Conservation (phyloP, 2,797 vertebrate species). For the Chelon auratus region DNA sequence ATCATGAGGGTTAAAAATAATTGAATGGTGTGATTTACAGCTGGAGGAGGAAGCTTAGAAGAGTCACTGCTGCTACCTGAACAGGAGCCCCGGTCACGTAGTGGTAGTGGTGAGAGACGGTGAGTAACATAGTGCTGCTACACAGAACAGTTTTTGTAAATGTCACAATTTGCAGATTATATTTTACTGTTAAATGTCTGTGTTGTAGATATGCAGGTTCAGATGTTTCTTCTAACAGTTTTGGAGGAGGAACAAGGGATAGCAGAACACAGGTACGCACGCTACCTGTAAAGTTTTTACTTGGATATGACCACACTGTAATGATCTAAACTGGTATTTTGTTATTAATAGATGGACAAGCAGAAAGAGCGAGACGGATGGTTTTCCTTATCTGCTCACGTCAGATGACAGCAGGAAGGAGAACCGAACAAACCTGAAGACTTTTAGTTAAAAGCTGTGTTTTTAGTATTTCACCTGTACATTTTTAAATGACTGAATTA, state of each 20-base stretch:
- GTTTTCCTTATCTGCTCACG: conserved; percentile 89
- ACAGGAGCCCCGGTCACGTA: conserved; percentile 64
- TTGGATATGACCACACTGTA: neutral
- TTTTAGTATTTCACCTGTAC: conserved; percentile 17
- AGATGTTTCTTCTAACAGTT: conserved; percentile 49
- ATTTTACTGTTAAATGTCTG: conserved; percentile 10
- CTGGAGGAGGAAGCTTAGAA: conserved; percentile 74
- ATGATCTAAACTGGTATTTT: neutral
- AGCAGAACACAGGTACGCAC: conserved; percentile 60
- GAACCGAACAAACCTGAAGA: neutral
- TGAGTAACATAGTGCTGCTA: conserved; percentile 52
- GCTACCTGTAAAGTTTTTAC: neutral
- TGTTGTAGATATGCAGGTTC: conserved; percentile 60
- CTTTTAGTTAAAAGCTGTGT: neutral
- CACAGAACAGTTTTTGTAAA: no score
- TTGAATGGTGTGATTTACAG: conserved; percentile 53
- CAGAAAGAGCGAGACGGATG: conserved; percentile 86
- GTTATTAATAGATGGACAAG: conserved; percentile 81
- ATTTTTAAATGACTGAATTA: conserved; percentile 47
- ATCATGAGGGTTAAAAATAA: neutral
- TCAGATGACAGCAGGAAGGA: conserved; percentile 70
- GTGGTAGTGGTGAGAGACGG: conserved; percentile 72
- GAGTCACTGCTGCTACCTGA: conserved; percentile 71
- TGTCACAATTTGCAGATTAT: neutral
- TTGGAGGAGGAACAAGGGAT: conserved; percentile 30